Percentiles rank a stretch among this genome's conserved stretches.
phyloP scores from a whole-genome alignment of 1,140 invertebrate species.

The Cyphomyrmex costatus region DNA sequence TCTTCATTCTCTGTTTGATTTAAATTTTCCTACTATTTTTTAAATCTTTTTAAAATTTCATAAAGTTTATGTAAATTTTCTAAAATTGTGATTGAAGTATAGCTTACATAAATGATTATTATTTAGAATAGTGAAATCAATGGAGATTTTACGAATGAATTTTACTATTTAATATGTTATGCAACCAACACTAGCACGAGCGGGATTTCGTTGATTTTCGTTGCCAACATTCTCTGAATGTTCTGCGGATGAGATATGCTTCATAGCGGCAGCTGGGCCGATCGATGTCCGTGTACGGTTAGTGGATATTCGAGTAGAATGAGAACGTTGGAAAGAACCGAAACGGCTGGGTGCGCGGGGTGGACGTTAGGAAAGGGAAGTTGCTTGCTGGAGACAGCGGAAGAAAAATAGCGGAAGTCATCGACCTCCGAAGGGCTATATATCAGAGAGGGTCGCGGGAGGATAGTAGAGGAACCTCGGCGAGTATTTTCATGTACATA shows the following conservation, averaged over 20 bases:
- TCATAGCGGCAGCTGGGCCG: conserved; percentile 63
- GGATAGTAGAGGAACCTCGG: conserved; percentile 65
- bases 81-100: background rate
- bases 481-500: conserved; percentile 30
- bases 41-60: background rate
- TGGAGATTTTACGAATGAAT: conserved; percentile 12
- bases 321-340: conserved; percentile 74
- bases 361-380: conserved; percentile 84
- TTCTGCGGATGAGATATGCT: conserved; percentile 59
- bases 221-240: conserved; percentile 62
- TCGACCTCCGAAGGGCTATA: conserved; percentile 91
- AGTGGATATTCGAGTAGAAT: conserved; percentile 76
- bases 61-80: background rate
- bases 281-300: conserved; percentile 78
- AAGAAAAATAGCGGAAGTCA: conserved; percentile 92
- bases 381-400: conserved; percentile 88
- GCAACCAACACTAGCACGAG: background rate
- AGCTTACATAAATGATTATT: conserved; percentile 16
- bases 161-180: conserved; percentile 1
- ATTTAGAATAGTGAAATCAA: background rate
- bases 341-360: conserved; percentile 74
- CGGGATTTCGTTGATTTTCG: conserved; percentile 53
- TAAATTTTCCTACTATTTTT: background rate
- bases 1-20: conserved; percentile 5
- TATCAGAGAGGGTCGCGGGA: conserved; percentile 88